Base-by-base conservation (phyloP, 2,888 invertebrate species). In the Tromatobia lineatoria region DNA sequence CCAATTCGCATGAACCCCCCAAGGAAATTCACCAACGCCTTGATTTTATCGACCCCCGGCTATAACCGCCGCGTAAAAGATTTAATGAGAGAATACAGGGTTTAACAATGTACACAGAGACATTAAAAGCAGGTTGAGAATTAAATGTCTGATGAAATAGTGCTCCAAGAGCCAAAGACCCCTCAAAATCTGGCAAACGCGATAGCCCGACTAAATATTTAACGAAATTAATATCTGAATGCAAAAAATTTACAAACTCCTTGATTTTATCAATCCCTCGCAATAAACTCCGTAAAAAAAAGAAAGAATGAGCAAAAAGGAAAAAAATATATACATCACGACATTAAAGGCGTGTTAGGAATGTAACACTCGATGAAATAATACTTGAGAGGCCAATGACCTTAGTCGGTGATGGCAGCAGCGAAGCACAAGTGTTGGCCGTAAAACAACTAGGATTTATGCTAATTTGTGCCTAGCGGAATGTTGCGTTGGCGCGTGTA, bases 401-500 rank as follows among this genome's bases (percentile, higher is more conserved):
- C 67, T 47, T 29, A 4, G 25, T 18, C 15, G 59, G 13, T 23
- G 23, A n/a, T 42, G 18, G 18, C 42, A 29, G 25, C 29, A 8
- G 18, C 42, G 20, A 2, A 42, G 64, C 71, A 45, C 52, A n/a
- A 54, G 64, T 61, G 29, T 50, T 70, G 42, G 47, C 23, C 70
- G 38, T 3, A 61, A 59, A 45, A 42, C 29, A 23, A 34, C 42
- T n/a, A 54, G 59, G 79, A 79, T 64, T 76, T 52, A 59, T 67
- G 59, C 59, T 67, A 47, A 71, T 25, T 42, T 25, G n/a, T n/a
- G 25, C 67, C 69, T 52, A 25, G 66, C 64, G 67, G 45, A 81
- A 64, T 67, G 70, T 71, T 67, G 59, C 76, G 42, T 67, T 52
- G 77, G 66, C 70, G 71, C 70, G 75, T 18, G 47, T 69, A 29